Base-by-base conservation (phyloP, 2,888 invertebrate species). In the Molanna angustata region DNA sequence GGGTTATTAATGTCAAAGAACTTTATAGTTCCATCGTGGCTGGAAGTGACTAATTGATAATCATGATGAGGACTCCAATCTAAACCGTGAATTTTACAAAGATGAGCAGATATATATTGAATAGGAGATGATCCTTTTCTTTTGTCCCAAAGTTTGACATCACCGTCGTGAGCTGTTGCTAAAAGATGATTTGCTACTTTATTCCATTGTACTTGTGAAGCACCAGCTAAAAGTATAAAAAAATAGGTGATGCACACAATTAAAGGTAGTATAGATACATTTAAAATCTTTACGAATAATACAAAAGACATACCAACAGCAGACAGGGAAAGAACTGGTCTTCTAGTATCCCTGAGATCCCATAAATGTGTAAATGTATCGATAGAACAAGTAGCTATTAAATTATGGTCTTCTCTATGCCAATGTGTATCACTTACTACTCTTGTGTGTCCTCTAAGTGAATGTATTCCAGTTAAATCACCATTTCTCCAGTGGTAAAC, bases 111-210 rank as follows among this genome's bases (percentile, higher is more conserved):
- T 62, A 97, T 92, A 64, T 95, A 96, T 66, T 94, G 91, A 2
- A 94, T 82, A 0, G 96, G 95, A 47, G 88, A 81, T 43, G 85
- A 84, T 57, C 87, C 83, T 74, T 94, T 94, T 58, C 96, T 80
- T 61, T 90, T 88, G 69, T 97, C 97, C 96, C 96, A 97, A 60
- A 97, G 84, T 69, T 95, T 88, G 2, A 97, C 85, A 71, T 96
- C 96, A 2, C 94, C 95, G 67, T 96, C 95, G 69, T 97, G 96
- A 3, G 95, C 91, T 39, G 96, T 95, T 1, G 96, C 96, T 60
- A 97, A 76, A 58, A 92, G 77, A 67, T 94, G 80, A 1, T 86
- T 80, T 1, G 89, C 88, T 44, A 92, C 80, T 64, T 88, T 85
- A 68, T 95, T 95, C 88, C 96, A 97, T 64, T 93, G 86, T 1